Conservation (phyloP, 2,113 vertebrate genomes). For the Gallinago media region DNA sequence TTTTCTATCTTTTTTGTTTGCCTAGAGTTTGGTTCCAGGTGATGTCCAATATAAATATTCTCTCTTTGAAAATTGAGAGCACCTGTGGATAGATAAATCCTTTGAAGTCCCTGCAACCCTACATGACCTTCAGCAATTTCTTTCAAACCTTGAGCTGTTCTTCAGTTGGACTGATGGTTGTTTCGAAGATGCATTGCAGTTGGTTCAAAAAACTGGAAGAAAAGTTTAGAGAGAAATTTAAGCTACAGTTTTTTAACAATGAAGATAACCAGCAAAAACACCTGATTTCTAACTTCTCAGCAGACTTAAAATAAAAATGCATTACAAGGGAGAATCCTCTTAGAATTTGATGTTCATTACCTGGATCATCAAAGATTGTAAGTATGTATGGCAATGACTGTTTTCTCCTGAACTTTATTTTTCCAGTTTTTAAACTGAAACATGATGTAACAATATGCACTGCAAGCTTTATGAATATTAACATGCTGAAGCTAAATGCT, state of each 20-base stretch:
- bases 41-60: background rate
- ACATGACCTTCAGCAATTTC: background rate
- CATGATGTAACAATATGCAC: background rate
- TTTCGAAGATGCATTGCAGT: conserved; percentile 67
- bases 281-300: background rate
- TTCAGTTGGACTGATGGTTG: conserved; percentile 46
- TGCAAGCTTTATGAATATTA: background rate
- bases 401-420: background rate
- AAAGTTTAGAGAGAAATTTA: background rate
- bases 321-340: background rate
- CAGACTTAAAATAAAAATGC: background rate
- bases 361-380: background rate
- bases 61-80: background rate
- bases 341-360: background rate
- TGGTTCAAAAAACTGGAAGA: conserved; percentile 69
- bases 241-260: background rate
- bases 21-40: background rate
- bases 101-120: background rate
- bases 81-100: background rate
- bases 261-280: background rate
- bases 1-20: background rate
- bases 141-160: background rate
- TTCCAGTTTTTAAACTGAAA: background rate
- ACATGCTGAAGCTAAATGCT: background rate
- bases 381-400: background rate